Conservation (phyloP, 1,140 invertebrate genomes). For the Pseudomyrmex dendroicus region DNA sequence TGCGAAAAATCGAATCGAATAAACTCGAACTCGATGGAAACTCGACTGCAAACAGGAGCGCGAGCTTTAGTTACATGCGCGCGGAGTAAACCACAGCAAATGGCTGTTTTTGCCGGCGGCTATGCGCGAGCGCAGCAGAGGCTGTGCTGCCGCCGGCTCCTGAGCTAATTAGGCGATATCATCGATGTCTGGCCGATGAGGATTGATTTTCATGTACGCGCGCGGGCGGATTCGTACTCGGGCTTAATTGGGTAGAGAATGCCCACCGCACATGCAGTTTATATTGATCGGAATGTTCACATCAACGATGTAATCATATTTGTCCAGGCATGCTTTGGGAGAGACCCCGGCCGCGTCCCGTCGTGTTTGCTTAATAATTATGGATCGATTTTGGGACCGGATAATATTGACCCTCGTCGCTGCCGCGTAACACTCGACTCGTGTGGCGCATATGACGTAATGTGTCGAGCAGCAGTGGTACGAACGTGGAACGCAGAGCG, state of each 20-base stretch:
- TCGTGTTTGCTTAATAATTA: slow-evolving; percentile 74
- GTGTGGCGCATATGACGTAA: slow-evolving; percentile 41
- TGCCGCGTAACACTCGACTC: slow-evolving; percentile 52
- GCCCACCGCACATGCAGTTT: slow-evolving; percentile 63
- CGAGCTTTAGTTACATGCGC: slow-evolving; percentile 1
- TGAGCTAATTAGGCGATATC: slow-evolving; percentile 71
- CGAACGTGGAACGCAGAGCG: slow-evolving; percentile 13
- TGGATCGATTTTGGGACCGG: slow-evolving; percentile 70
- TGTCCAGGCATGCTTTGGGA: slow-evolving; percentile 72
- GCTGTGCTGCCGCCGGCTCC: slow-evolving; percentile 58
- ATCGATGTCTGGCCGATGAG: slow-evolving; percentile 63
- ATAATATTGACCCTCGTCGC: slow-evolving; percentile 69
- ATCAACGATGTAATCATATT: slow-evolving; percentile 75
- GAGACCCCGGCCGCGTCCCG: slow-evolving; percentile 39
- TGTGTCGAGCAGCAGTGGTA: slow-evolving; percentile 1
- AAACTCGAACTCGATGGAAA: neutral
- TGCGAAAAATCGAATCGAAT: slow-evolving; percentile 16
- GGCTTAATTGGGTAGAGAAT: slow-evolving; percentile 72
- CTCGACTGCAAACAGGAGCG: slow-evolving; percentile 4
- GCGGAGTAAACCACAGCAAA: slow-evolving; percentile 13
- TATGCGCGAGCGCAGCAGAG: slow-evolving; percentile 14
- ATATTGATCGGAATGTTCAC: slow-evolving; percentile 74
- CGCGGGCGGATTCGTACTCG: slow-evolving; percentile 60
- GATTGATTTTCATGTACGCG: slow-evolving; percentile 69
- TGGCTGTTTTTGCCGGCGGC: slow-evolving; percentile 49